phyloP scores from a whole-genome alignment of 2,113 vertebrate species.

The Oxyura jamaicensis region DNA sequence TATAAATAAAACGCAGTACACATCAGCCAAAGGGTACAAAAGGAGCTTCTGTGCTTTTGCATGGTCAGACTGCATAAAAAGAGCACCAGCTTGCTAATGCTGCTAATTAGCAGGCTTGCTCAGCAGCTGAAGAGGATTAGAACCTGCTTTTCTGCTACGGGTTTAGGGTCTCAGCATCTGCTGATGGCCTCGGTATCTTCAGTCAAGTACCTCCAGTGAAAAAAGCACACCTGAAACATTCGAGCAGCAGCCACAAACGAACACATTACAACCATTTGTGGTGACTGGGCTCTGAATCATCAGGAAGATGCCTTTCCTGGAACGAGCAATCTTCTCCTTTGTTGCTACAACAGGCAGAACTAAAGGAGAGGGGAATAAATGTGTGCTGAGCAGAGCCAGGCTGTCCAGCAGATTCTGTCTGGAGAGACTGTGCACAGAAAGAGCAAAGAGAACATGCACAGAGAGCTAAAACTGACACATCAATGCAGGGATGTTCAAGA shows the following conservation, averaged over 20 bases:
- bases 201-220: not conserved
- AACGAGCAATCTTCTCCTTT: not conserved
- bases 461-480: not conserved
- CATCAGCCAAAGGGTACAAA: not conserved
- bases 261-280: not conserved
- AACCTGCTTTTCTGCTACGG: not conserved
- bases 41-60: slow-evolving; percentile 4
- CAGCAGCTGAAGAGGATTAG: not conserved
- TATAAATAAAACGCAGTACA: not conserved
- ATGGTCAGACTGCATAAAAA: not conserved
- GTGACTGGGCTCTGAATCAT: not conserved
- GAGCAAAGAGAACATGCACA: not conserved
- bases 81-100: not conserved
- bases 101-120: not conserved
- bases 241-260: not conserved
- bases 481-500: not conserved
- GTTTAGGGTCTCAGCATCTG: not conserved
- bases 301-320: not conserved
- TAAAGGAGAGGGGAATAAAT: not conserved
- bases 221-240: not conserved
- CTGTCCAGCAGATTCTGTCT: not conserved
- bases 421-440: not conserved
- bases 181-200: not conserved
- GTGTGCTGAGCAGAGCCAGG: not conserved
- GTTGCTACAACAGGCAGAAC: not conserved